Percentiles rank a stretch among this genome's conserved stretches.
phyloP scores from a whole-genome alignment of 2,113 vertebrate species.

The Prionailurus viverrinus region DNA sequence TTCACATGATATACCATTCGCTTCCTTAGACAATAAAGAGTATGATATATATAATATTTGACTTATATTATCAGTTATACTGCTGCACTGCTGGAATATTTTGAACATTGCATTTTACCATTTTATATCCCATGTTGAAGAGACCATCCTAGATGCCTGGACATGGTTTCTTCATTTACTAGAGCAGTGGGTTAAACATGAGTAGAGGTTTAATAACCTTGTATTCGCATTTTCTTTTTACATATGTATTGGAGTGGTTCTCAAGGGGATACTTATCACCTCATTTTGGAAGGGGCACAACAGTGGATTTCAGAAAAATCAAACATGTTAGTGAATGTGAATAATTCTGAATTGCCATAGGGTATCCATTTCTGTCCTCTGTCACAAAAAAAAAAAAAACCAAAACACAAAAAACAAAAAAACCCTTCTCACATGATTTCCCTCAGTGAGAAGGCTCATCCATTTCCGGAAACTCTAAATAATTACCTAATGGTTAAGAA shows the following conservation, averaged over 20 bases:
- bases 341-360: background rate
- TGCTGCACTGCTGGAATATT: background rate
- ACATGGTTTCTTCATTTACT: background rate
- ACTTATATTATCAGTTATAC: background rate
- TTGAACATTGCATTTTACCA: background rate
- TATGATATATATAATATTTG: background rate
- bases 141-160: background rate
- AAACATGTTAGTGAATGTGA: background rate
- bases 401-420: background rate
- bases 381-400: background rate
- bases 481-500: background rate
- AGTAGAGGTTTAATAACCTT: background rate
- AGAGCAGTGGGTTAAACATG: background rate
- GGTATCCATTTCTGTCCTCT: background rate
- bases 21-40: background rate
- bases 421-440: background rate
- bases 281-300: conserved; percentile 4
- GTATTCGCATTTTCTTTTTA: conserved; percentile 18
- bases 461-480: background rate
- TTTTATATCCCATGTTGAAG: background rate
- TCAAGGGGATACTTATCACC: background rate
- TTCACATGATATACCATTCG: background rate
- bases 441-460: background rate
- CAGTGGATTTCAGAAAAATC: background rate
- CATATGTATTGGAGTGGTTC: background rate